A percentile compares a stretch with the other conserved stretches of the same genome.
phyloP scores from a whole-genome alignment of 2,113 vertebrate genomes.

The Cryptomyrus ogoouensis region DNA sequence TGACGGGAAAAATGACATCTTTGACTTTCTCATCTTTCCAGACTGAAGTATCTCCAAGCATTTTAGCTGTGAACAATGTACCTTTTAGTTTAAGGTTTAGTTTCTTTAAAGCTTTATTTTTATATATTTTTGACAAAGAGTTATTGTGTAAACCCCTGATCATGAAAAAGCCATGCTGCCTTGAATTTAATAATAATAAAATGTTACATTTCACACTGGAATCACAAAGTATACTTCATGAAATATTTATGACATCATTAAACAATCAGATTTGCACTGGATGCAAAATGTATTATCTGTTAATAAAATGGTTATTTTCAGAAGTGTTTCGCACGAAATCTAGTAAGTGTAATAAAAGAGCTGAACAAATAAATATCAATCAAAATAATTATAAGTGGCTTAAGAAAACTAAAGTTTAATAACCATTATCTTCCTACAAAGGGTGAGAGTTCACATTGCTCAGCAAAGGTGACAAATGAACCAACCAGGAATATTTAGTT shows the following conservation, averaged over 20 bases:
- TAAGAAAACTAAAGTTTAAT: background rate
- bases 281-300: background rate
- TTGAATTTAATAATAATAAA: background rate
- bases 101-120: background rate
- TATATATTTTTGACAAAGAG: background rate
- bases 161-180: background rate
- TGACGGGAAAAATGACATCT: background rate
- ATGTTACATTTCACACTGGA: background rate
- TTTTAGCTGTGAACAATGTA: background rate
- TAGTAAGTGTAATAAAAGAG: background rate
- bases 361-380: slow-evolving; percentile 1
- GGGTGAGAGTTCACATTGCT: background rate
- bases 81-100: background rate
- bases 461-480: background rate
- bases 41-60: background rate
- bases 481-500: background rate
- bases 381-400: background rate
- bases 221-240: background rate
- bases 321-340: background rate
- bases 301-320: background rate
- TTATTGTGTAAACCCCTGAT: background rate
- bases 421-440: background rate
- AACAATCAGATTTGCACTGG: background rate
- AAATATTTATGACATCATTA: background rate
- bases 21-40: background rate